These are phyloP conservation scores for Prietella phreatophila DNA, from an alignment of 2,113 vertebrate genomes.

Conservation along the genomic window DNA sequence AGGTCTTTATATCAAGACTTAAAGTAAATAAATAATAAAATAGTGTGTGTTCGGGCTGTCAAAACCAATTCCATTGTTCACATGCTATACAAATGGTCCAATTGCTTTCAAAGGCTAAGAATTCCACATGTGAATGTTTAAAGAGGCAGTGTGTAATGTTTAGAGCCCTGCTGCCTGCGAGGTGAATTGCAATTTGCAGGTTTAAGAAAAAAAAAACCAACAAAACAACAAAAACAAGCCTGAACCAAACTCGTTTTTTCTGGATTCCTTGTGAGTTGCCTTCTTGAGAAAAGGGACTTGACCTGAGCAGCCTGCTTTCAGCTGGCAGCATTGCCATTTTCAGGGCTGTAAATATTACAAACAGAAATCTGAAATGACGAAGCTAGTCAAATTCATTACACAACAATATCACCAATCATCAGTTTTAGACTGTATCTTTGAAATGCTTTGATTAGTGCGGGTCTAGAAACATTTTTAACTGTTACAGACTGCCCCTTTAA, in stretches of 20 bases:
- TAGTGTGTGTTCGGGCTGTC: background rate
- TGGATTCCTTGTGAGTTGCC: background rate
- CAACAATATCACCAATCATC: background rate
- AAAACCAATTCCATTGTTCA: background rate
- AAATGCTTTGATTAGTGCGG: background rate
- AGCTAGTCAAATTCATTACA: background rate
- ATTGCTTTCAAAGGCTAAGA: background rate
- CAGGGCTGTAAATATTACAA: background rate
- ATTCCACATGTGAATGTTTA: background rate
- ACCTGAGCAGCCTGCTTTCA: background rate
- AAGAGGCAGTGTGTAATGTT: background rate
- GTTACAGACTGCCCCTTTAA: background rate
- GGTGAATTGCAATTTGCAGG: background rate
- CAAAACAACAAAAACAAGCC: no score
- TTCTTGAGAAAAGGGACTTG: background rate
- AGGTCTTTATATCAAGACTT: no score
- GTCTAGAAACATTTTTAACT: background rate
- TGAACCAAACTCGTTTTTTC: background rate
- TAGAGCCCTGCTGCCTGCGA: background rate
- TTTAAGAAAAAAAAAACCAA: no score
- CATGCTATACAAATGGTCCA: background rate
- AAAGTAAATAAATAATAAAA: background rate
- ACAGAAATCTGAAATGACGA: background rate
- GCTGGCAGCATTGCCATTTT: background rate
- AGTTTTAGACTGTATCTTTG: background rate